Conservation (phyloP, 2,888 invertebrate genomes). For the Noctua comes region DNA sequence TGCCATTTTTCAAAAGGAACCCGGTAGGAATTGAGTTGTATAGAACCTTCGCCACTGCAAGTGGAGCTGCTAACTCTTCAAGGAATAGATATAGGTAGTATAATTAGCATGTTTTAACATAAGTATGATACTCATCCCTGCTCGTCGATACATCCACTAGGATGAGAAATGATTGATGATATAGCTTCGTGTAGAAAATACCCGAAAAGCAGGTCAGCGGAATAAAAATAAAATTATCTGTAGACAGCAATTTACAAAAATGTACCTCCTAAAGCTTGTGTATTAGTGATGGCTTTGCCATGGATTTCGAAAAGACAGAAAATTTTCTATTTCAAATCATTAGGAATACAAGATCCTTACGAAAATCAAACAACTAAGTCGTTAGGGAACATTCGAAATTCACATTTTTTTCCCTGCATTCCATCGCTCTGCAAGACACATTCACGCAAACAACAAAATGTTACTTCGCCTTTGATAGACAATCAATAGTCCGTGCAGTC, state of each 20-base stretch:
- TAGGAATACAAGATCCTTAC: not conserved
- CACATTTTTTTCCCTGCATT: too few relatives aligned
- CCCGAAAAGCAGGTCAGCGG: conserved; percentile 1
- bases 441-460: not conserved
- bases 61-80: not conserved
- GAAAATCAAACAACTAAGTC: not conserved
- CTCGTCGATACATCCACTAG: conserved; percentile 4
- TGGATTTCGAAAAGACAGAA: not conserved
- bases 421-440: not conserved
- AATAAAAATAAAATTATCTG: not conserved
- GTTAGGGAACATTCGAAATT: not conserved
- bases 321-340: not conserved
- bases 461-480: not conserved
- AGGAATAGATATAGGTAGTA: not conserved
- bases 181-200: not conserved
- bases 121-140: conserved; percentile 3
- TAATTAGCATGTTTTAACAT: not conserved
- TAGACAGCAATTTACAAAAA: not conserved
- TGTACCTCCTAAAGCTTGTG: not conserved
- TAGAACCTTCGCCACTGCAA: too few relatives aligned
- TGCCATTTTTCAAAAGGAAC: too few relatives aligned
- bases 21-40: too few relatives aligned
- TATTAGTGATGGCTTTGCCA: too few relatives aligned
- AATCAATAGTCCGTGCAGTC: conserved; percentile 10
- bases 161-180: conserved; percentile 15